These are phyloP conservation scores for Fringilla coelebs DNA, from an alignment of 2,797 vertebrate genomes.

Conservation along the genomic window DNA sequence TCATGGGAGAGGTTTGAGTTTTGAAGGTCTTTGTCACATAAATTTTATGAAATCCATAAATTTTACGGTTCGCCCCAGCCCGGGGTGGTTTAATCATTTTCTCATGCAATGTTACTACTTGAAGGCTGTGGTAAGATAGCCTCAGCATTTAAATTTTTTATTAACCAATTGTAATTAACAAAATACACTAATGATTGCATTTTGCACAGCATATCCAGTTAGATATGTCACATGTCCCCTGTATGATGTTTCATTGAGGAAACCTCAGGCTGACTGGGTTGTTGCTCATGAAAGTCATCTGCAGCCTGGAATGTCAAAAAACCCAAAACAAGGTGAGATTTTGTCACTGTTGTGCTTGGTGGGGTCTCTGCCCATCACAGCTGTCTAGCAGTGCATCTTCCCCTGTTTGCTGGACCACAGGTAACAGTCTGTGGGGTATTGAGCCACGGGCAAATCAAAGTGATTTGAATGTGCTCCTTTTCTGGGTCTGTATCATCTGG, in stretches of 20 bases:
- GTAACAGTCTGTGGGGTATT: accelerated
- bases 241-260: neutral
- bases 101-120: neutral
- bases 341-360: neutral
- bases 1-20: neutral
- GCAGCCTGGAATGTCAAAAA: neutral
- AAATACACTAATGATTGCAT: neutral
- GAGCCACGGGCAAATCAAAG: neutral
- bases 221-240: neutral
- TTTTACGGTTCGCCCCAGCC: neutral
- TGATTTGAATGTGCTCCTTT: neutral
- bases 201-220: neutral
- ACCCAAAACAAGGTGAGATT: neutral
- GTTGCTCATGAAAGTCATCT: neutral
- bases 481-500: neutral
- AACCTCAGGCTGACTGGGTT: neutral
- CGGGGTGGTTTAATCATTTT: accelerated
- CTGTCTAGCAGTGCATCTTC: neutral
- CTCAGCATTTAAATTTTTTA: neutral
- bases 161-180: neutral
- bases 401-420: too few species aligned
- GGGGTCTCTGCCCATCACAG: neutral
- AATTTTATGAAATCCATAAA: neutral
- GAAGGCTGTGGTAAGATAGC: neutral
- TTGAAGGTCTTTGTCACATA: neutral